Evolutionary conservation across 2,797 vertebrate species (phyloP).

Genomic region (Eleutherodactylus coqui): DNA sequence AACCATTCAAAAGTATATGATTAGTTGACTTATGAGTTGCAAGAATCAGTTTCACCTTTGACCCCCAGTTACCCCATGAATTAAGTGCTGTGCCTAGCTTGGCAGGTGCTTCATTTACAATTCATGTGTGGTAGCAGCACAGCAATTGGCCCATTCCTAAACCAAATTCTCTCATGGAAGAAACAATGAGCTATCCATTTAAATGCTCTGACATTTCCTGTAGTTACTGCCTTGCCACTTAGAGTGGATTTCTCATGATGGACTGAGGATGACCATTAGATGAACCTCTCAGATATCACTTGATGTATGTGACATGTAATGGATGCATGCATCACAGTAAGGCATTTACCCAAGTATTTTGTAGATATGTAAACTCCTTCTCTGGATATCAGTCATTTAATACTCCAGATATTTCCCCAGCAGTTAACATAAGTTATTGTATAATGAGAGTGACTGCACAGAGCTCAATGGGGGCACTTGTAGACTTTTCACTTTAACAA

Average conservation of each 20-base stretch:
- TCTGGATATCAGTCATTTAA: constrained; percentile 55
- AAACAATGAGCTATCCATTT: constrained; percentile 59
- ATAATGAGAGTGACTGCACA: background rate
- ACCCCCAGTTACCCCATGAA: constrained; percentile 38
- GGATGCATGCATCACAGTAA: constrained; percentile 43
- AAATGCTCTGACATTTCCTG: constrained; percentile 60
- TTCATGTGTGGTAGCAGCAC: constrained; percentile 26
- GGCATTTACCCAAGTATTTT: constrained; percentile 52
- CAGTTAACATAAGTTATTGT: background rate
- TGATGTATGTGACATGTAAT: constrained; percentile 56
- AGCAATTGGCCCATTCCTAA: constrained; percentile 35
- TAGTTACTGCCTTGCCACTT: constrained; percentile 54
- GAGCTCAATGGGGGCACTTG: background rate
- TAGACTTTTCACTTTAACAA: background rate
- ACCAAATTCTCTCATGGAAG: constrained; percentile 41
- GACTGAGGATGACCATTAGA: constrained; percentile 57
- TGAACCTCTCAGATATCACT: constrained; percentile 56
- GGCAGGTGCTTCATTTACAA: constrained; percentile 57
- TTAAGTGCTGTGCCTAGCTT: constrained; percentile 26
- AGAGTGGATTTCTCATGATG: constrained; percentile 61
- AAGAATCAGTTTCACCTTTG: constrained; percentile 47
- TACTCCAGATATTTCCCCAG: background rate
- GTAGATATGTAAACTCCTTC: constrained; percentile 55
- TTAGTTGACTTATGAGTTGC: constrained; percentile 6
- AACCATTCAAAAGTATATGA: background rate